Conservation (phyloP, 2,797 vertebrate species). For the Betta splendens region DNA sequence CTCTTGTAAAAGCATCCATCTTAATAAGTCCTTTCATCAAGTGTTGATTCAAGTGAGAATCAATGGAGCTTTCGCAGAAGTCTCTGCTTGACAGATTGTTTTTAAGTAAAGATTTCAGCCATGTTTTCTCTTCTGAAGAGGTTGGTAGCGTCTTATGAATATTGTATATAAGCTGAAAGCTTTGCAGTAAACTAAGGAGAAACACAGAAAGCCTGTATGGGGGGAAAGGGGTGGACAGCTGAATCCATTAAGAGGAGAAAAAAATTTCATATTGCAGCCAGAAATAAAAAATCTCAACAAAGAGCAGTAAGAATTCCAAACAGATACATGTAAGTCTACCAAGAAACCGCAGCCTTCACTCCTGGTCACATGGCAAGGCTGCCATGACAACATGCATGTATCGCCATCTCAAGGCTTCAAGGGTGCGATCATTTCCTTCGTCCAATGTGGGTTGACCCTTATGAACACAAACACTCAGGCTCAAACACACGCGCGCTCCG, state of each 20-base stretch:
- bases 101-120: slow-evolving; percentile 25
- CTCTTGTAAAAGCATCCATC: not conserved
- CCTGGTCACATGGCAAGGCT: slow-evolving; percentile 42
- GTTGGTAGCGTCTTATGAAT: slow-evolving; percentile 62
- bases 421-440: slow-evolving; percentile 7
- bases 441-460: slow-evolving; percentile 2
- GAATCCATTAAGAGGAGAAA: slow-evolving; percentile 49
- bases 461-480: not conserved
- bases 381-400: slow-evolving; percentile 60
- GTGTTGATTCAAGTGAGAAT: slow-evolving; percentile 3
- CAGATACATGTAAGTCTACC: not conserved
- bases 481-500: not conserved
- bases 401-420: slow-evolving; percentile 60
- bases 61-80: slow-evolving; percentile 1
- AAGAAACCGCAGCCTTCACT: slow-evolving; percentile 18
- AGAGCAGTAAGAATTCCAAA: slow-evolving; percentile 12
- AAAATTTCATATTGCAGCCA: slow-evolving; percentile 1
- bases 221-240: slow-evolving; percentile 47
- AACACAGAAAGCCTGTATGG: slow-evolving; percentile 28
- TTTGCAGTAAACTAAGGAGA: slow-evolving; percentile 14
- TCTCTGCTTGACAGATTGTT: not conserved
- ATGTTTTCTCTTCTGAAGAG: slow-evolving; percentile 13
- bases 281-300: slow-evolving; percentile 9
- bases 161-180: slow-evolving; percentile 66
- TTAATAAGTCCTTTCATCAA: not conserved